Conservation (phyloP, 2,797 vertebrate species). For the Lepus townsendii region DNA sequence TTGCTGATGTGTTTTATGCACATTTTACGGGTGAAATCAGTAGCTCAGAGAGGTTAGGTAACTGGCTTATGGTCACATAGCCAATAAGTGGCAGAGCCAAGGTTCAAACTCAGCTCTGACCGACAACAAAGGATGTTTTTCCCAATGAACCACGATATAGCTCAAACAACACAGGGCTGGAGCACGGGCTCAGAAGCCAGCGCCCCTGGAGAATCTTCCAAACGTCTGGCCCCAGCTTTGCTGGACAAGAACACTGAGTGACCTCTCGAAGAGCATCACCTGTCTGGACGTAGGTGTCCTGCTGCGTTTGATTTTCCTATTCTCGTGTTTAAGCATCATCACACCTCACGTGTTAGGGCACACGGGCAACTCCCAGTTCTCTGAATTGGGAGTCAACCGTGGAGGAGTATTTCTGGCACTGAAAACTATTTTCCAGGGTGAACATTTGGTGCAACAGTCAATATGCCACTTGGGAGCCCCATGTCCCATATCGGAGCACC, state of each 20-base stretch:
- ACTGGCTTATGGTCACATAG: constrained; percentile 34
- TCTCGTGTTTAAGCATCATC: constrained; percentile 16
- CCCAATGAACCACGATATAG: neutral
- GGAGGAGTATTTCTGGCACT: neutral
- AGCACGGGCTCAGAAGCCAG: constrained; percentile 32
- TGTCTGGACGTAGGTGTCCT: constrained; percentile 18
- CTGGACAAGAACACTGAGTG: constrained; percentile 38
- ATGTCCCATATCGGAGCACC: no score
- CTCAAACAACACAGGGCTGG: neutral
- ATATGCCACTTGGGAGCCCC: no score
- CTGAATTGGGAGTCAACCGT: neutral
- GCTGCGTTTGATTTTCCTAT: neutral
- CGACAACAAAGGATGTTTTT: neutral
- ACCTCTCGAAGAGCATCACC: constrained; percentile 19
- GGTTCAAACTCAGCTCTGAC: constrained; percentile 14
- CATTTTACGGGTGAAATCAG: constrained; percentile 26
- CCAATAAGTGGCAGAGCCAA: neutral
- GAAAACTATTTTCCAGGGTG: neutral
- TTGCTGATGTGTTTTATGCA: neutral
- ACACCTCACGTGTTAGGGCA: constrained; percentile 21
- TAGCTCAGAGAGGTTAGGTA: constrained; percentile 49
- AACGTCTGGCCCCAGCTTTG: constrained; percentile 15
- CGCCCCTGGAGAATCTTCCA: constrained; percentile 13
- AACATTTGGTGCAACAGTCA: no score
- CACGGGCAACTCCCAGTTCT: neutral